Conservation (phyloP, 2,113 vertebrate genomes). For the Sceloporus tristichus region DNA sequence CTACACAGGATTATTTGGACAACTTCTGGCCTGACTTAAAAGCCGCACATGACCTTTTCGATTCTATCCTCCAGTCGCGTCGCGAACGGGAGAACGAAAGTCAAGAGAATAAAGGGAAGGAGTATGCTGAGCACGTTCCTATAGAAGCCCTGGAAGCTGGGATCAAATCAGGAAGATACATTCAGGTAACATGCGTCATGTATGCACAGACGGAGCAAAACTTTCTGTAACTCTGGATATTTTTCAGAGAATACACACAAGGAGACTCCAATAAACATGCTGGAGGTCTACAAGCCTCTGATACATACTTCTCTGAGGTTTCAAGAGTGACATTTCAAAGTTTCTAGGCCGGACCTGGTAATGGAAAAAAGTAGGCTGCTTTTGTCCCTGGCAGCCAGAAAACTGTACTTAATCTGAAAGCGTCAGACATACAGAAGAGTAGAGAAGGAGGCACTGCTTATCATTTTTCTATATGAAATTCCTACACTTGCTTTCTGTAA, state of each 20-base stretch:
- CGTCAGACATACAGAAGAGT: too few species aligned
- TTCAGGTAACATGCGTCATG: constrained; percentile 76
- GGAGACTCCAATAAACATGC: too few species aligned
- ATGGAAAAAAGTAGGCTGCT: background rate
- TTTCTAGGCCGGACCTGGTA: background rate
- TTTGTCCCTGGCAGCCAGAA: background rate
- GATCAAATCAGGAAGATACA: constrained; percentile 92
- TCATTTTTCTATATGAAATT: too few species aligned
- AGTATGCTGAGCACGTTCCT: constrained; percentile 90
- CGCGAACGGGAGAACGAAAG: constrained; percentile 85
- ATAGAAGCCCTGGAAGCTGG: constrained; percentile 89
- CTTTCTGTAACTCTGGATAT: too few species aligned
- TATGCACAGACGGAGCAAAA: background rate
- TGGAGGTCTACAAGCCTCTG: too few species aligned
- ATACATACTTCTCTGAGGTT: background rate
- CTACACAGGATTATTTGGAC: constrained; percentile 87
- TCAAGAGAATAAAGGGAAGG: constrained; percentile 81
- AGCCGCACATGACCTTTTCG: constrained; percentile 86
- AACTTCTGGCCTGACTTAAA: constrained; percentile 92
- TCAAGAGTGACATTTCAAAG: background rate
- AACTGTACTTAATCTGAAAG: background rate
- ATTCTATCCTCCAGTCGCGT: constrained; percentile 86
- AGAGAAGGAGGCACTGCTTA: too few species aligned
- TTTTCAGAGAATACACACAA: too few species aligned
- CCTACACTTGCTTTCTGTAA: background rate